Evolutionary conservation across 1,140 invertebrate genomes (phyloP).

Genomic region (Ephestia elutella): DNA sequence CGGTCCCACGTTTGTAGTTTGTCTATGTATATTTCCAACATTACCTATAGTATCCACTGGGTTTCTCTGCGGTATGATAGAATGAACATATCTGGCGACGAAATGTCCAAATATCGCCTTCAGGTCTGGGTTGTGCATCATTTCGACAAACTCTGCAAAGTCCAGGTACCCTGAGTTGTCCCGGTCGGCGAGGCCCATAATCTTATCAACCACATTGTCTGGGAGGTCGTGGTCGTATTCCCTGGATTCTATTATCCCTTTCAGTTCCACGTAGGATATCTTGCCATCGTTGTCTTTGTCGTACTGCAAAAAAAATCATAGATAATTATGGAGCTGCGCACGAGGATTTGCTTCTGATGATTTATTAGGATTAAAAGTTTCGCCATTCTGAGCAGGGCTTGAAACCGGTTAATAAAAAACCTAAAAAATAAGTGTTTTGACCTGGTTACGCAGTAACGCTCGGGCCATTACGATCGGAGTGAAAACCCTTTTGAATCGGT

Average conservation of each 20-base stretch:
- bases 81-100: conserved; percentile 74
- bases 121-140: conserved; percentile 81
- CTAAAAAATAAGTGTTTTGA: too few species aligned
- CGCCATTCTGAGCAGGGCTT: too few species aligned
- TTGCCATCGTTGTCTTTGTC: conserved; percentile 83
- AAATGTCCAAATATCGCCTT: conserved; percentile 76
- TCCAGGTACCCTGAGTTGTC: conserved; percentile 84
- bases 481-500: too few species aligned
- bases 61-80: conserved; percentile 68
- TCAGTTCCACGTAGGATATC: conserved; percentile 82
- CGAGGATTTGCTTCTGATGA: too few species aligned
- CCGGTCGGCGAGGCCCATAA: conserved; percentile 81
- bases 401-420: too few species aligned
- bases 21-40: too few species aligned
- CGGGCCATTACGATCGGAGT: too few species aligned
- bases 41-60: conserved; percentile 64
- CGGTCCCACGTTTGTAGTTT: too few species aligned
- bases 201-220: conserved; percentile 79
- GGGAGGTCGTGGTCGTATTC: conserved; percentile 83
- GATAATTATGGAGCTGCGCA: too few species aligned
- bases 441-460: too few species aligned
- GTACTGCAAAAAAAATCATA: conserved; percentile 79
- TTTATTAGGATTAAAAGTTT: too few species aligned
- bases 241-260: conserved; percentile 77
- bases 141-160: conserved; percentile 85